Percentiles rank a stretch among this genome's conserved stretches.
Evolutionary conservation across 2,888 invertebrate genomes (phyloP).

Genomic region (Polylopha cassiicola): DNA sequence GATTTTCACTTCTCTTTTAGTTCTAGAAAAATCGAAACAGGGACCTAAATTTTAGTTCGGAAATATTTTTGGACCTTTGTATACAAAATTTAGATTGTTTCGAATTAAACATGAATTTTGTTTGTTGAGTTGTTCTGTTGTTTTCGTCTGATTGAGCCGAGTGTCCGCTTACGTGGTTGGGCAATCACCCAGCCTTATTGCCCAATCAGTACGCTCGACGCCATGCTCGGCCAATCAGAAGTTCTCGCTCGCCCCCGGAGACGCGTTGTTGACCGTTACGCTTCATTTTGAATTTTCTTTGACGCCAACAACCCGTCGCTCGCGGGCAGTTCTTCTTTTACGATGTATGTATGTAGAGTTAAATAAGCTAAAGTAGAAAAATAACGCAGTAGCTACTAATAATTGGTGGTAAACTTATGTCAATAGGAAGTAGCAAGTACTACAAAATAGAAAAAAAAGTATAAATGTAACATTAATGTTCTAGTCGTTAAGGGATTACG

Average conservation of each 20-base stretch:
- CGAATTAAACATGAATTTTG: conserved; percentile 29
- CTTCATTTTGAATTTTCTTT: conserved; percentile 42
- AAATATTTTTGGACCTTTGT: conserved; percentile 71
- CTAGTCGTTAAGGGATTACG: conserved; percentile 66
- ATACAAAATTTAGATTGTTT: conserved; percentile 48
- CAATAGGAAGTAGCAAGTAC: conserved; percentile 65
- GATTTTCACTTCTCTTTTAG: conserved; percentile 35
- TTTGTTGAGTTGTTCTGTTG: conserved; percentile 29
- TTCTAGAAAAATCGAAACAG: conserved; percentile 59
- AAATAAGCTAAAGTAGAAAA: conserved; percentile 66
- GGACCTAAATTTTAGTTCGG: conserved; percentile 69
- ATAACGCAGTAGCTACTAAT: conserved; percentile 59
- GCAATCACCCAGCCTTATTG: conserved; percentile 86
- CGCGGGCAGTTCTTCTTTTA: conserved; percentile 52
- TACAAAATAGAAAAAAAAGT: conserved; percentile 62
- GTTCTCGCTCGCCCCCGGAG: conserved; percentile 52
- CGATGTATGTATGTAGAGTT: conserved; percentile 76
- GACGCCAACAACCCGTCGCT: conserved; percentile 43
- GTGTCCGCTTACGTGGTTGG: conserved; percentile 81
- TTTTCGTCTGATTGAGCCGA: conserved; percentile 58
- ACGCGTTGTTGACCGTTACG: conserved; percentile 40
- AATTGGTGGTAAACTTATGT: conserved; percentile 77
- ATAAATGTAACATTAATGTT: conserved; percentile 67
- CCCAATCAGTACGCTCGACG: conserved; percentile 79
- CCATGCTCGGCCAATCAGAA: conserved; percentile 59